Evolutionary conservation across 2,113 vertebrate species (phyloP).

Genomic region (Cynopterus brachyotis): DNA sequence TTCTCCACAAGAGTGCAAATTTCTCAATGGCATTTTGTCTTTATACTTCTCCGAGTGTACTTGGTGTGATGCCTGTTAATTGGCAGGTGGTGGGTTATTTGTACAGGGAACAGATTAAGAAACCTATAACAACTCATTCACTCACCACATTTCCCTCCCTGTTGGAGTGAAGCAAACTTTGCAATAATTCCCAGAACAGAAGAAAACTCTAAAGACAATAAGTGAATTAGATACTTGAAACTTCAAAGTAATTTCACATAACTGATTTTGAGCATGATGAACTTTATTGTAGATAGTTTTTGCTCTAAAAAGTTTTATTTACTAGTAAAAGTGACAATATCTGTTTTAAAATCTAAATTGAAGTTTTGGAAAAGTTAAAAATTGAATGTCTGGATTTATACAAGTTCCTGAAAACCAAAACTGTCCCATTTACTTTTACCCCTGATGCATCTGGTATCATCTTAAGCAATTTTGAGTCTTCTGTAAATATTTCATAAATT

Average conservation of each 20-base stretch:
- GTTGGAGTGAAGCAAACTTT: not conserved
- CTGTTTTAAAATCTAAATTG: slow-evolving; percentile 20
- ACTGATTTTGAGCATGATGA: not conserved
- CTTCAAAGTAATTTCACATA: not conserved
- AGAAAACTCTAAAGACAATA: not conserved
- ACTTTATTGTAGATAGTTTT: not conserved
- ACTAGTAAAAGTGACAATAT: not conserved
- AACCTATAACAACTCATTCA: not conserved
- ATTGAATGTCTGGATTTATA: not conserved
- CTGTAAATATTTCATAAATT: slow-evolving; percentile 24
- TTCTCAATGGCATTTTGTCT: not conserved
- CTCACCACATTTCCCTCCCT: not conserved
- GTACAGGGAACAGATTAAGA: not conserved
- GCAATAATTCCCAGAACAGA: not conserved
- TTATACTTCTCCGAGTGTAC: not conserved
- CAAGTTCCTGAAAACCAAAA: not conserved
- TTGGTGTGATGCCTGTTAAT: not conserved
- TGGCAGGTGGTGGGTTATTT: not conserved
- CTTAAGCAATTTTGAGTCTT: not conserved
- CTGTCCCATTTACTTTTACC: not conserved
- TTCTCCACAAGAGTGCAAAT: not conserved
- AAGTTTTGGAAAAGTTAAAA: not conserved
- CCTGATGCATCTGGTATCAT: not conserved
- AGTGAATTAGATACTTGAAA: not conserved
- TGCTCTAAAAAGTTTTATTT: not conserved